These are phyloP conservation scores for Calosoma granatense DNA, from an alignment of 1,140 invertebrate genomes.

Conservation along the genomic window DNA sequence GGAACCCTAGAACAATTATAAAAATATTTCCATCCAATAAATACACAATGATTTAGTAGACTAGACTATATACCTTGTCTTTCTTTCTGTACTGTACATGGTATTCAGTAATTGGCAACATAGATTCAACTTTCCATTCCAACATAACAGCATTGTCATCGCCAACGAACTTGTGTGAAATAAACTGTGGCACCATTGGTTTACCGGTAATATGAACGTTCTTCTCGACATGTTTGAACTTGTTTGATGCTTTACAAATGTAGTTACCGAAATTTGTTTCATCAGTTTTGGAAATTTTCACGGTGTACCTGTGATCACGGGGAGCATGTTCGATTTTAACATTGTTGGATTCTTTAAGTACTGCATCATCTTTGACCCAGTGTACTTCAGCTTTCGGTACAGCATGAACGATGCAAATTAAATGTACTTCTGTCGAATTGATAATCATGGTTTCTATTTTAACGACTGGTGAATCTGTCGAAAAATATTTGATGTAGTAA, in stretches of 20 bases:
- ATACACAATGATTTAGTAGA: neutral
- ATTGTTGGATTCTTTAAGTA: neutral
- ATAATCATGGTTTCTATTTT: neutral
- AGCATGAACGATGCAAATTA: neutral
- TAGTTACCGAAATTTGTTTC: neutral
- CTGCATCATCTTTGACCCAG: neutral
- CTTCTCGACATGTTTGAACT: neutral
- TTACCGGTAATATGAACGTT: neutral
- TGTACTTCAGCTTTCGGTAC: neutral
- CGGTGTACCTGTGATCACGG: neutral
- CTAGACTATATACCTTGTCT: neutral
- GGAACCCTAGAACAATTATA: neutral
- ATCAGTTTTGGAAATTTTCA: neutral
- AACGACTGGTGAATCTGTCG: neutral
- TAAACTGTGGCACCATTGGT: neutral
- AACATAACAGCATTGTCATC: neutral
- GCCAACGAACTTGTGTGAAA: neutral
- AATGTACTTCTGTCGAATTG: neutral
- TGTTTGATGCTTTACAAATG: neutral
- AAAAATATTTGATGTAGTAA: neutral
- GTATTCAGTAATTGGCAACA: neutral
- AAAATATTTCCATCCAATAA: neutral
- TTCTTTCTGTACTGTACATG: neutral
- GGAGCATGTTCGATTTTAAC: neutral
- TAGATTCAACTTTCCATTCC: neutral